Base-by-base conservation (phyloP, 2,113 vertebrate genomes). In the Tamias sibiricus region DNA sequence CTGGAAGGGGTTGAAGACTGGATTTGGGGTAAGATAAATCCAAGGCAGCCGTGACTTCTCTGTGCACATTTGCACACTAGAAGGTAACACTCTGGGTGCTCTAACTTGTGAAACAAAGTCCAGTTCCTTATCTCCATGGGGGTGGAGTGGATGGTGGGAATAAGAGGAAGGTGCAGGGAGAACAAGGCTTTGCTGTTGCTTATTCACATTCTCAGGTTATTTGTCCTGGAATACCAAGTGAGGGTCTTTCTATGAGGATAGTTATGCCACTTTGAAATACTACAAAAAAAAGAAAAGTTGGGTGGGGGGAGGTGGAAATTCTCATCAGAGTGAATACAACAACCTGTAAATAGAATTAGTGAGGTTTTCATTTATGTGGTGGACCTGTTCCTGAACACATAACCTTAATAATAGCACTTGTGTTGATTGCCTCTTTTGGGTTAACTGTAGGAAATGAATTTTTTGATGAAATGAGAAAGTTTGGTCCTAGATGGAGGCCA, bases 311-410 rank as follows among this genome's bases (percentile, higher is more conserved):
- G n/a, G 4, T 84, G 49, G 17, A 90, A 82, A 95, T 81, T 68
- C 28, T 42, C 44, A 44, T 72, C 24, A 40, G 14, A 1, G 6
- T 96, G 59, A 49, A 37, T 44, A 71, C 52, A 24, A 32, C 1
- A 95, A 52, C 5, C 8, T 49, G 52, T 35, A 68, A 74, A 72
- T 49, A 74, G 14, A 40, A 74, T 74, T 10, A 24, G 8, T 44
- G 54, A 79, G 32, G 1, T 86, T 88, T 95, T 74, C 69, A 52
- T 57, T 94, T 59, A 2, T 42, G 10, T 37, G 28, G 32, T 35
- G 32, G 52, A 47, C 8, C 47, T 92, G 32, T 87, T 89, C 68
- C 85, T 94, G 35, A 79, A 87, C 93, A 84, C n/a, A 79, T 88
- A 93, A 16, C 4, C 22, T 89, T 93, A 90, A 83, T 30, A n/a